These are phyloP conservation scores for Phenganax stokvisi DNA, from an alignment of 92 coral and sea anemone species.

Conservation along the genomic window DNA sequence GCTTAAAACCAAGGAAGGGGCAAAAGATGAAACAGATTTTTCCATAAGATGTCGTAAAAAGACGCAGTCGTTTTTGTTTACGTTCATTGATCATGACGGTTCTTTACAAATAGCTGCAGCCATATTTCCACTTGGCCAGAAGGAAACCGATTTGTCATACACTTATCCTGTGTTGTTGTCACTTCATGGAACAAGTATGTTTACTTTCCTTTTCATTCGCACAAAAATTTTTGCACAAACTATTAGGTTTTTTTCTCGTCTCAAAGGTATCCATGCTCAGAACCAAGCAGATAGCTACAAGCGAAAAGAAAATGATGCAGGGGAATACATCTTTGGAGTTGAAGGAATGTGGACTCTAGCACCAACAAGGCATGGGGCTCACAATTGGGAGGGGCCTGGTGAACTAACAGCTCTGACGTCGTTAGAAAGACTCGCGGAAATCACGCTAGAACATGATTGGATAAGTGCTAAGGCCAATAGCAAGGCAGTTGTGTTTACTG, in stretches of 20 bases:
- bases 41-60: conserved; percentile 66
- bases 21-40: conserved; percentile 51
- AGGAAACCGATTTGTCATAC: conserved; percentile 49
- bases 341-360: conserved; percentile 89
- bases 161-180: conserved; percentile 75
- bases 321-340: conserved; percentile 87
- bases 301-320: conserved; percentile 61
- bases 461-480: conserved; percentile 62
- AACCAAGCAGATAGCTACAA: conserved; percentile 98
- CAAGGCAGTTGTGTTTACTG: conserved; percentile 74
- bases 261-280: conserved; percentile 82
- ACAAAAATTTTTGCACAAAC: neutral
- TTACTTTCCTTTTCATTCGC: neutral
- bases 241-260: neutral
- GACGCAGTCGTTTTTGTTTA: conserved; percentile 78
- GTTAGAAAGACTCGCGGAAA: conserved; percentile 58
- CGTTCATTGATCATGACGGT: conserved; percentile 91
- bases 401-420: conserved; percentile 88
- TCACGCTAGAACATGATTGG: conserved; percentile 60
- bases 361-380: conserved; percentile 98
- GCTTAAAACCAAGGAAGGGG: conserved; percentile 54
- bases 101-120: conserved; percentile 96
- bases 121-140: conserved; percentile 56
- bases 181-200: conserved; percentile 95
- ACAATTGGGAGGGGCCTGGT: conserved; percentile 99